Base-by-base conservation (phyloP, 35 echinoderm and acorn worm genomes). In the Strongylocentrotus purpuratus region DNA sequence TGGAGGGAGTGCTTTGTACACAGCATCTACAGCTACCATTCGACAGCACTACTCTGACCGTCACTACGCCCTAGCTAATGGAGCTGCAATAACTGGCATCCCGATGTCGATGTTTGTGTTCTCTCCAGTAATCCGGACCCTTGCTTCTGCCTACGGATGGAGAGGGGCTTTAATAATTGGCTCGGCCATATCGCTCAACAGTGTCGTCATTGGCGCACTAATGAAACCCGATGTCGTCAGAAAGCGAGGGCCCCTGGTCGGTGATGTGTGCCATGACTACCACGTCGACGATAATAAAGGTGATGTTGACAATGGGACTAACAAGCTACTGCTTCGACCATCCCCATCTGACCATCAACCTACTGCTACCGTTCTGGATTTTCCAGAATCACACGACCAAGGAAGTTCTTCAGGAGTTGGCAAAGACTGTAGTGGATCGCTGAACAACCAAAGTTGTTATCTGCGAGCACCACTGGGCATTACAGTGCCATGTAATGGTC, bases 91-190 rank as follows among this genome's bases (percentile, higher is more conserved):
- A 11, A 25, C 94, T 18, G 96, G 96, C 13, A 33, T 61, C 22
- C 50, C 47, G 48, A 86, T 89, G 11, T 94, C 94, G 18, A 61
- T 95, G 15, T 95, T 97, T 22, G 60, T 97, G 2, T 97, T 95
- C 20, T 60, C 96, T 0, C 94, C 94, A 12, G 45, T 97, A 20
- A 11, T 95, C n/a, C 60, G 91, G 8, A 58, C 93, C 2, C 94
- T 97, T 20, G 90, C 95, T 33, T 61, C 25, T 18, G 45, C 28
- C 45, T 97, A 97, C 60, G 96, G 96, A 7, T 97, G 96, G 96
- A 87, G 96, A 46, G 96, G 96, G 46, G 90, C 94, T 28, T 45
- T 97, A 31, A 14, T 95, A 13, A 95, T 97, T 31, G 33, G 33
- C 22, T 61, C 60, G 52, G 96, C 94, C 32, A 32, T 97, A 31